These are phyloP conservation scores for Gadus chalcogrammus DNA, from an alignment of 2,113 vertebrate species.

Conservation along the genomic window DNA sequence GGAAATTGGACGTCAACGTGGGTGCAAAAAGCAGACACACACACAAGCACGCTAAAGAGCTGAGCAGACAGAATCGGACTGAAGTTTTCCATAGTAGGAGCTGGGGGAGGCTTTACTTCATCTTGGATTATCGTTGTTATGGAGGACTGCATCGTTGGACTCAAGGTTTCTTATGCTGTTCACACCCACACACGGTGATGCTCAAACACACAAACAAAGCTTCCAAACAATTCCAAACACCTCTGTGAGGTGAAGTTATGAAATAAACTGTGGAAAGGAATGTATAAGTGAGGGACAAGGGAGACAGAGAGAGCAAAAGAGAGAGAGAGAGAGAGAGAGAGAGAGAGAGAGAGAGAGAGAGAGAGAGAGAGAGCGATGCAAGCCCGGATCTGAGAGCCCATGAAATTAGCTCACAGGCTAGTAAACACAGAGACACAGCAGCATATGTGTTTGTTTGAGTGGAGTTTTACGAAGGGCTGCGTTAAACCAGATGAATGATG, in stretches of 20 bases:
- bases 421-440: too few relatives aligned
- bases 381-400: neutral
- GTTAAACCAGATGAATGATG: too few relatives aligned
- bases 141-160: slow-evolving; percentile 30
- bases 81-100: slow-evolving; percentile 38
- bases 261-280: too few relatives aligned
- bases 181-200: slow-evolving; percentile 10
- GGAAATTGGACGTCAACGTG: slow-evolving; percentile 21
- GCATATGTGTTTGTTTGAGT: too few relatives aligned
- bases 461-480: too few relatives aligned
- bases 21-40: slow-evolving; percentile 2
- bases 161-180: slow-evolving; percentile 39
- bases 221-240: neutral
- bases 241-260: too few relatives aligned
- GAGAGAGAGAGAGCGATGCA: neutral
- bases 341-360: neutral
- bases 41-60: slow-evolving; percentile 31
- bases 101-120: slow-evolving; percentile 35
- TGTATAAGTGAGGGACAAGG: neutral
- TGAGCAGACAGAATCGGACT: slow-evolving; percentile 46
- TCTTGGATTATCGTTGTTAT: slow-evolving; percentile 47
- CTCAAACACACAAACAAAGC: neutral
- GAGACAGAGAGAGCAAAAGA: neutral
- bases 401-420: too few relatives aligned
- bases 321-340: neutral